Conservation (phyloP, 2,888 invertebrate genomes). For the Ochropleura leucogaster region DNA sequence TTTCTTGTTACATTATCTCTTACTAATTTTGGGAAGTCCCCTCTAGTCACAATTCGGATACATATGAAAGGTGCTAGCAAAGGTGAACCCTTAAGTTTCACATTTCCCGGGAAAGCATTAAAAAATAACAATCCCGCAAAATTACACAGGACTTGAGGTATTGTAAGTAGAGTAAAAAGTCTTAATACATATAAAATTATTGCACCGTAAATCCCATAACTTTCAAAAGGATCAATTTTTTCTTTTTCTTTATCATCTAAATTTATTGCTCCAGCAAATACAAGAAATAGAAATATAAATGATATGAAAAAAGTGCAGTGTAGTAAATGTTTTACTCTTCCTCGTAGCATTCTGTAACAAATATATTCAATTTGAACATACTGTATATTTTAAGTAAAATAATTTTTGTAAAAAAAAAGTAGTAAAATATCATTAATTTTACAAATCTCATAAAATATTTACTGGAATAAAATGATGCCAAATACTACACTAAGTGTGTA, state of each 20-base stretch:
- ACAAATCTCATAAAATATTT: background rate
- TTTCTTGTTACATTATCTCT: constrained; percentile 96
- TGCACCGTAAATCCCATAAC: constrained; percentile 95
- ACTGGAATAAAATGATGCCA: background rate
- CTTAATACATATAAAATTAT: constrained; percentile 94
- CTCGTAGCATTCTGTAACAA: constrained; percentile 90
- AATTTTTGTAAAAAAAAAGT: background rate
- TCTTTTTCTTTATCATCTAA: constrained; percentile 90
- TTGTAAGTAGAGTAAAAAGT: constrained; percentile 95
- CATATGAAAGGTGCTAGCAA: constrained; percentile 98
- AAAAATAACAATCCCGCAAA: constrained; percentile 96
- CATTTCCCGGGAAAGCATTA: constrained; percentile 98
- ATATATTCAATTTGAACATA: constrained; percentile 8
- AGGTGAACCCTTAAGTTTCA: constrained; percentile 96
- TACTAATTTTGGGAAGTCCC: constrained; percentile 97
- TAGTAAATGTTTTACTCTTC: constrained; percentile 94
- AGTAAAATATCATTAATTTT: background rate
- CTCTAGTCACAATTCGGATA: constrained; percentile 97
- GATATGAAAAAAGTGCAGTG: constrained; percentile 94
- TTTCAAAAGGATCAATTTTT: constrained; percentile 94
- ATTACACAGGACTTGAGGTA: constrained; percentile 97
- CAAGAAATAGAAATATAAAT: constrained; percentile 94
- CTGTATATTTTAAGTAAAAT: background rate
- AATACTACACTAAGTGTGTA: background rate
- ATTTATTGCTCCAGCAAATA: constrained; percentile 92